Evolutionary conservation across 2,113 vertebrate species (phyloP).

Genomic region (Ceyx melanurus): DNA sequence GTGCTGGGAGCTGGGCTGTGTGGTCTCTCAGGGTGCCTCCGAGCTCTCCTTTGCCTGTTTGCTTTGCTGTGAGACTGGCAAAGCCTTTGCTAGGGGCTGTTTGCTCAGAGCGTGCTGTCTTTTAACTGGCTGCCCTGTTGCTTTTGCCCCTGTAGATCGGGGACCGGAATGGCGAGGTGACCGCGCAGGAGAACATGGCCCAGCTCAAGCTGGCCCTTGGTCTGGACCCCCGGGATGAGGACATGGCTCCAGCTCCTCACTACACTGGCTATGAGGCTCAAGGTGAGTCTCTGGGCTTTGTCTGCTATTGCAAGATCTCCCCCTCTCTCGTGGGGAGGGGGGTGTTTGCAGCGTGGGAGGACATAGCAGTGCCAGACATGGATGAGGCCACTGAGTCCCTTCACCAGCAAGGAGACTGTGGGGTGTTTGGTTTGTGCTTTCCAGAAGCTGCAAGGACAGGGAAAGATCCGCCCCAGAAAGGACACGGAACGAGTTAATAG

Average conservation of each 20-base stretch:
- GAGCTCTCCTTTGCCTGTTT: not conserved
- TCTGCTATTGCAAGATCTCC: too few species aligned
- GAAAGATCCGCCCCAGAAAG: not conserved
- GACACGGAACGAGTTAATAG: not conserved
- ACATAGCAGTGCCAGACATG: not conserved
- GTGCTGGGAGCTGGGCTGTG: not conserved
- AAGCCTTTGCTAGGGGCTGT: not conserved
- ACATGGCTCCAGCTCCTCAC: constrained; percentile 73
- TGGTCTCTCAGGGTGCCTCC: not conserved
- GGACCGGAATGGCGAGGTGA: constrained; percentile 88
- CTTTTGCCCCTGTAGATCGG: constrained; percentile 79
- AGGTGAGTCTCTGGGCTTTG: constrained; percentile 71
- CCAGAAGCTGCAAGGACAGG: not conserved
- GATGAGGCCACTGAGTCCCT: fast-evolving
- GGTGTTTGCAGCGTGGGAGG: fast-evolving
- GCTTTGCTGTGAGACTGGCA: not conserved
- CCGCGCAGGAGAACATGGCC: constrained; percentile 85
- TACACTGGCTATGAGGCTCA: constrained; percentile 90
- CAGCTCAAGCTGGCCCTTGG: constrained; percentile 86
- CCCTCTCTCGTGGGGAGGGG: not conserved
- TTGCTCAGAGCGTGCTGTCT: not conserved
- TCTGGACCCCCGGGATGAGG: constrained; percentile 44
- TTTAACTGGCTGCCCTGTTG: not conserved
- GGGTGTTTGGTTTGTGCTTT: not conserved
- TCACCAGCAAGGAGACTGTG: not conserved